phyloP scores from a whole-genome alignment of 2,888 invertebrate species.

The Portevinia maculata region DNA sequence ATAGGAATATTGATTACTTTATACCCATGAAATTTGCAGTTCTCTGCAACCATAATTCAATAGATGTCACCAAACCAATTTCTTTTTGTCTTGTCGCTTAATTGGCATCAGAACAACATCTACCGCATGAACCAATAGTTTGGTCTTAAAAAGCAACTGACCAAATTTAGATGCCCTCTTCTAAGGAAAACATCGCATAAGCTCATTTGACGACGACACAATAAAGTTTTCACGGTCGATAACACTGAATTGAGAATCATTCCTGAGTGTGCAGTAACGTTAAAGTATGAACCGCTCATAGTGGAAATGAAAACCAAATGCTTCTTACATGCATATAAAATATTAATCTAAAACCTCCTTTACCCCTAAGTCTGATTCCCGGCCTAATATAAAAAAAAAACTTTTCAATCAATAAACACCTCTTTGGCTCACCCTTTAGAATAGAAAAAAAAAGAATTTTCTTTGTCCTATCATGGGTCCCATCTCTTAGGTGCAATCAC shows the following conservation, averaged over 20 bases:
- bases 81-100: not conserved
- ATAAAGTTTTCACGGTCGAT: conserved; percentile 35
- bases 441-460: conserved; percentile 34
- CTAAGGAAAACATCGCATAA: not conserved
- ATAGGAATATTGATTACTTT: conserved; percentile 6
- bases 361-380: conserved; percentile 7
- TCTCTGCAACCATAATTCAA: not conserved
- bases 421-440: conserved; percentile 23
- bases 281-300: too few relatives aligned
- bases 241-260: conserved; percentile 39
- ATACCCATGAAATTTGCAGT: not conserved
- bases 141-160: not conserved
- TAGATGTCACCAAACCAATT: not conserved
- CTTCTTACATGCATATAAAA: conserved; percentile 40
- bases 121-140: too few relatives aligned
- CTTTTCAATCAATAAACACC: conserved; percentile 64
- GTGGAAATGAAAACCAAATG: conserved; percentile 27
- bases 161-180: not conserved
- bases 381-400: conserved; percentile 13
- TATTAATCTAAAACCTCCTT: conserved; percentile 40
- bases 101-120: too few relatives aligned
- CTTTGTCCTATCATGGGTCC: conserved; percentile 34
- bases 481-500: conserved; percentile 59
- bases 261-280: conserved; percentile 30
- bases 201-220: not conserved